phyloP scores from a whole-genome alignment of 1,140 invertebrate species.

The Bombus confusus region DNA sequence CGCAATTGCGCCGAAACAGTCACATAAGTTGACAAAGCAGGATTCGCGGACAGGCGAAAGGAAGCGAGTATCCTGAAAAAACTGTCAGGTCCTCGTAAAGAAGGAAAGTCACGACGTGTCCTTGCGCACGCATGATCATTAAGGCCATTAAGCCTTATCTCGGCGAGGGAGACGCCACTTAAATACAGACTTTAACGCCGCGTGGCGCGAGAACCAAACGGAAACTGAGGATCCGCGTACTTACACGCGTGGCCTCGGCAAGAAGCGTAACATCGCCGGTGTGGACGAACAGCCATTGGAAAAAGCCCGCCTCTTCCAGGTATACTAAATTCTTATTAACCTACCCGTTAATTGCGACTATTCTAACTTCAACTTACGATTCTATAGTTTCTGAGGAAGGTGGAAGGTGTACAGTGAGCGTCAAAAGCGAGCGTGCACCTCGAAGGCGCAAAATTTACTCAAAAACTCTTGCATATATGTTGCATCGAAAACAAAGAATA shows the following conservation, averaged over 20 bases:
- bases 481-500: no score
- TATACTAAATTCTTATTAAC: conserved; percentile 34
- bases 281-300: background rate
- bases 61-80: conserved; percentile 22
- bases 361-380: background rate
- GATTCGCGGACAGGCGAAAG: background rate
- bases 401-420: no score
- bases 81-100: conserved; percentile 43
- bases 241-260: background rate
- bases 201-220: conserved; percentile 35
- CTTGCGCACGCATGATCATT: conserved; percentile 56
- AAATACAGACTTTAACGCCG: conserved; percentile 55
- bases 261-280: conserved; percentile 13
- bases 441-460: no score
- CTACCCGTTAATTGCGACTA: conserved; percentile 18
- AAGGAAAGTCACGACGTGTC: conserved; percentile 51
- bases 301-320: background rate
- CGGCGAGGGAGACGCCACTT: conserved; percentile 49
- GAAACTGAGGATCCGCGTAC: conserved; percentile 7
- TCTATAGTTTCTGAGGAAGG: background rate
- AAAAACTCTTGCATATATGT: no score
- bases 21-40: background rate
- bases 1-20: background rate
- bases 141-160: conserved; percentile 56
- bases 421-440: no score